Evolutionary conservation across 2,797 vertebrate species (phyloP), one percentile per base, ranked within the genome.

Genomic region (Labroides dimidiatus): DNA sequence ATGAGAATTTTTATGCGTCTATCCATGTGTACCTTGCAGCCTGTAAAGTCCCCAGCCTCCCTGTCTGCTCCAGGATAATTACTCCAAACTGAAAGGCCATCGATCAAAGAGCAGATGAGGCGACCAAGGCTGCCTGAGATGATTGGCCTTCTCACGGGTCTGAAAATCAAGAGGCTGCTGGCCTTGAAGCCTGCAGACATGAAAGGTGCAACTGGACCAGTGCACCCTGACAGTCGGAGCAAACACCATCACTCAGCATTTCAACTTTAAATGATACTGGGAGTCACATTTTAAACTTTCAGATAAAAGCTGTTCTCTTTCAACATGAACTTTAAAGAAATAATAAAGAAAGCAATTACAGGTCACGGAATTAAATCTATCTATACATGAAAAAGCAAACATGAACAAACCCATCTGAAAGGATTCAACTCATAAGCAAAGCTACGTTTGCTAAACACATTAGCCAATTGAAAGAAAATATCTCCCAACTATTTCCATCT

Each of bases 91-190:
- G 80, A 92, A 92, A 93, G 88, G 86, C 80, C 87, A 91, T 90
- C 80, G 82, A 93, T 93, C 90, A 93, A 92, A 94, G 86, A 82
- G 76, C 66, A 80, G 80, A 79, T 49, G 68, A 81, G 64, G 71
- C 55, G 12, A 80, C 71, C 78, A 75, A 84, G 85, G 85, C 78
- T 79, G 79, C 69, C 70, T 67, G 78, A 82, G 85, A 87, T 14
- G 56, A 55, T 72, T 69, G 78, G 79, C 80, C 84, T 85, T 85
- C 82, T 84, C 60, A 21, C 75, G 67, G 67, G 55, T 21, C 78
- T 51, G 72, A 51, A 80, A 83, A 84, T 86, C 82, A 83, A 39
- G 54, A 86, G 49, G 60, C 87, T 39, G 63, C 37, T 52, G 81
- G 78, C 87, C 91, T 93, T 91, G 84, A 92, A 90, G 88, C 74